Evolutionary conservation across 2,113 vertebrate species (phyloP).

Genomic region (Psophia crepitans): DNA sequence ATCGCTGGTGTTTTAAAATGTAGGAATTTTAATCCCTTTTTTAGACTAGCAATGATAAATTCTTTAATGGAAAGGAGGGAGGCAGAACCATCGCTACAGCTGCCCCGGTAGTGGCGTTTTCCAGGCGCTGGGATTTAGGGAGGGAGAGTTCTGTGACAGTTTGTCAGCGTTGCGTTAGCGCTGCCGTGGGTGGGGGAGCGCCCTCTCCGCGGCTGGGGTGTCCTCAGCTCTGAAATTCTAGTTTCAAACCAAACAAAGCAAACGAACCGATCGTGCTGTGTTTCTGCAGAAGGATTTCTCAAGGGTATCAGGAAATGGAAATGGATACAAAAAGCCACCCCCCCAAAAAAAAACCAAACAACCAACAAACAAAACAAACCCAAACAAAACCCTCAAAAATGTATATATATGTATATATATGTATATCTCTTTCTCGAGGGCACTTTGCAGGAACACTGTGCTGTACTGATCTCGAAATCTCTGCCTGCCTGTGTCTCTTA

Average conservation of each 20-base stretch:
- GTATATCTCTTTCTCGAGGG: slow-evolving; percentile 55
- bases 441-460: slow-evolving; percentile 88
- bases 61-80: background rate
- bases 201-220: slow-evolving; percentile 27
- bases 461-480: slow-evolving; percentile 72
- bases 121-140: background rate
- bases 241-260: background rate
- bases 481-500: slow-evolving; percentile 77
- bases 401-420: slow-evolving; percentile 17
- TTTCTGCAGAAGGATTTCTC: slow-evolving; percentile 73
- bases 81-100: background rate
- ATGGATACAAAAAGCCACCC: slow-evolving; percentile 38
- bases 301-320: slow-evolving; percentile 41
- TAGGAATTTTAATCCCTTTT: background rate
- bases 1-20: background rate
- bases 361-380: too few species aligned
- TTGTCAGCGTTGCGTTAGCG: background rate
- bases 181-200: background rate
- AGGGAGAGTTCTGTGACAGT: background rate
- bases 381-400: background rate
- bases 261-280: slow-evolving; percentile 41
- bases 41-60: background rate
- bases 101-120: background rate
- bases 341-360: background rate
- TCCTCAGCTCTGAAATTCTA: slow-evolving; percentile 65